Base-by-base conservation (phyloP, 2,888 invertebrate species). In the Euplexia lucipara region DNA sequence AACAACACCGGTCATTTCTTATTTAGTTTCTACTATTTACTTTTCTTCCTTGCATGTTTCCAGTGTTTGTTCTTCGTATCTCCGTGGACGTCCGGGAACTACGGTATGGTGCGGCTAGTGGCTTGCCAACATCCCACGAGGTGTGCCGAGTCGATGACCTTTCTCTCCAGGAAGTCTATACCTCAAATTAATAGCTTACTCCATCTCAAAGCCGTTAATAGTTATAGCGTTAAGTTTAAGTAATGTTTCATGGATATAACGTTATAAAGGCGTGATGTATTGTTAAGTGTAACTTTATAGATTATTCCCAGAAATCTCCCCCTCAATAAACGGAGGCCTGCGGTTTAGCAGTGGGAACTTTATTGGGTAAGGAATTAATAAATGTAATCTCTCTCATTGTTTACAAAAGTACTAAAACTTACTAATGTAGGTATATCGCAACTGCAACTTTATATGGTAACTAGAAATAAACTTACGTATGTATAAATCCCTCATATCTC, bases 101-200 rank as follows among this genome's bases (percentile, higher is more conserved):
- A 86, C 83, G 86, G 86, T 83, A 81, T 80, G 79, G 77, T 78
- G 84, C 83, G 77, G 74, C 78, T 70, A 79, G 76, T 78, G 74
- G 83, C 82, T 81, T 76, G 78, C 86, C 89, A 90, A 88, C 92
- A 91, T 91, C 92, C 90, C 88, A 90, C 90, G 85, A 92, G 90
- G 91, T 86, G 89, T 85, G 86, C 79, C 76, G 84, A 84, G 90
- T 90, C 91, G 87, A 85, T 86, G 86, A 92, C 92, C 93, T 84
- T 79, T 62, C 82, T 83, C 86, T 86, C 86, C 87, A 90, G 90
- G 90, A 91, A 91, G 89, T 86, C 86, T 85, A 87, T 86, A 86
- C 87, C 86, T 90, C 86, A 90, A 91, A 91, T 90, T 92, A 91
- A 92, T 91, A 89, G 87, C 86, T 79, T 78, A 80, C 83, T 86